These are phyloP conservation scores for Amiota communis DNA, from an alignment of 2,888 invertebrate genomes.

Conservation along the genomic window DNA sequence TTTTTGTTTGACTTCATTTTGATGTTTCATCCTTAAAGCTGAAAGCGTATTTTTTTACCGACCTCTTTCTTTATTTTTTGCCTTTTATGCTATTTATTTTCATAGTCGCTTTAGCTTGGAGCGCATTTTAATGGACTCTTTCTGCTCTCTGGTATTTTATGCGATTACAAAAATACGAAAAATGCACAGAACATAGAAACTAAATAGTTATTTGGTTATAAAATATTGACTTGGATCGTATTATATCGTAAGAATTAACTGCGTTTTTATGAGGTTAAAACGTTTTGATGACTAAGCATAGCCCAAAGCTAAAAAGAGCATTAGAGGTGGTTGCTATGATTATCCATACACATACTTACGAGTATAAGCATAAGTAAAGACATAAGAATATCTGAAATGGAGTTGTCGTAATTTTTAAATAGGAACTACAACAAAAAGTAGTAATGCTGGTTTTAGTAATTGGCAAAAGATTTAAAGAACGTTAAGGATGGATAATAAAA, in stretches of 20 bases:
- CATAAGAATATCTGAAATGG: too few species aligned
- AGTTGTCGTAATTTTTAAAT: too few species aligned
- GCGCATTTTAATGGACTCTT: constrained; percentile 20
- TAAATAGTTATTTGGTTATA: constrained; percentile 9
- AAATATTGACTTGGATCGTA: background rate
- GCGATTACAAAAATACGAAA: constrained; percentile 10
- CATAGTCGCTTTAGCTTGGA: constrained; percentile 7
- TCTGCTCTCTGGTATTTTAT: constrained; percentile 12
- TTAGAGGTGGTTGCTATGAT: background rate
- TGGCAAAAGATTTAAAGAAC: too few species aligned
- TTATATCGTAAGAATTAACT: background rate
- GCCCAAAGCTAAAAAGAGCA: background rate
- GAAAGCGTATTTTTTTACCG: background rate
- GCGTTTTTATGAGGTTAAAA: background rate
- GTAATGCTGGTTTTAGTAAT: too few species aligned
- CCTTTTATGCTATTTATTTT: constrained; percentile 7
- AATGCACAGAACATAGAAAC: background rate
- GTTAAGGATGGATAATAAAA: too few species aligned
- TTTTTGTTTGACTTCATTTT: background rate
- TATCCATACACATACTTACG: too few species aligned
- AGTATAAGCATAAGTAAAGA: too few species aligned
- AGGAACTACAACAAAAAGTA: too few species aligned
- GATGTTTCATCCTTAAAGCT: background rate
- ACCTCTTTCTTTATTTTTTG: too few species aligned
- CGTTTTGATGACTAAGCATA: background rate